Conservation (phyloP, 2,113 vertebrate species). For the Rissa tridactyla region DNA sequence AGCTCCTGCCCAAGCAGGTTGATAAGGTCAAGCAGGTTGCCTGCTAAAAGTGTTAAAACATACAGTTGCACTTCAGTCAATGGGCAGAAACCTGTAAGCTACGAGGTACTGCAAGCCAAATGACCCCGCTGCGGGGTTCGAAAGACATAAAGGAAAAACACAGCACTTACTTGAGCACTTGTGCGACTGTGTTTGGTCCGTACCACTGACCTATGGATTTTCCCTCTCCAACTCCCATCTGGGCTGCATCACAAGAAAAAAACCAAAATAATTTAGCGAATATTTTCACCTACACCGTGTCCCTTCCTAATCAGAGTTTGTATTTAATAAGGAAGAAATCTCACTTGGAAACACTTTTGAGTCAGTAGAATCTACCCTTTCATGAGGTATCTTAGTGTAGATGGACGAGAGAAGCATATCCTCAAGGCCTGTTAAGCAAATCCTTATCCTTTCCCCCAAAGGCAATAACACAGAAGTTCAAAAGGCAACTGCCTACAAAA, state of each 20-base stretch:
- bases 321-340: not conserved
- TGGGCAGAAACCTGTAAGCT: not conserved
- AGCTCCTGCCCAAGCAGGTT: not conserved
- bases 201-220: slow-evolving; percentile 99
- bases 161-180: slow-evolving; percentile 93
- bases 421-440: not conserved
- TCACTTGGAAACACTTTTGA: not conserved
- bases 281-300: not conserved
- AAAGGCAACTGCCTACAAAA: not conserved
- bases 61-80: not conserved
- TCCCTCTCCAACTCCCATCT: slow-evolving; percentile 99
- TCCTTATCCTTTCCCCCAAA: not conserved
- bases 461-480: not conserved
- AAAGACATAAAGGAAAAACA: not conserved
- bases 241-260: slow-evolving; percentile 79
- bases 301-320: not conserved
- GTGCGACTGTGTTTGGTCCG: slow-evolving; percentile 96
- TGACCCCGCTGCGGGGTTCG: not conserved
- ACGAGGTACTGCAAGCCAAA: not conserved
- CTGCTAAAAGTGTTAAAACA: not conserved
- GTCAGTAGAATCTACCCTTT: not conserved
- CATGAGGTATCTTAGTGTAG: not conserved
- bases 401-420: not conserved
- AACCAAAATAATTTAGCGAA: not conserved
- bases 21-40: not conserved